Evolutionary conservation across 1,140 invertebrate genomes (phyloP), one percentile per base, ranked within the genome.

Genomic region (Drosophila albomicans): DNA sequence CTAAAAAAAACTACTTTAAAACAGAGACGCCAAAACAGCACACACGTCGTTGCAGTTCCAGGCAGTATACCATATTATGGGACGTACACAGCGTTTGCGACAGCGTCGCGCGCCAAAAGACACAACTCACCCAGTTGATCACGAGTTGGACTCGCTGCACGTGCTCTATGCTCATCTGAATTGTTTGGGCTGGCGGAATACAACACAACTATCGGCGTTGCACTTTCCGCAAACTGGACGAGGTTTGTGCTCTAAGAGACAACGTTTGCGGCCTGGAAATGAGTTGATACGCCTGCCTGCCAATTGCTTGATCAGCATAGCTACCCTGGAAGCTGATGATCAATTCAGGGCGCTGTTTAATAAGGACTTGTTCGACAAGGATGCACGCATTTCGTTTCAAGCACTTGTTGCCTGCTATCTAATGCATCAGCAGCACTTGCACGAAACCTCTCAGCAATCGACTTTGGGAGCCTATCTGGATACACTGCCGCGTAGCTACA

Each of bases 321-420:
- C 48, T 1, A 91, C 88, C 0, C 8, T 93, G 13, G 91, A 92
- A 13, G 45, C 78, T 11, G 88, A 92, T 63, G 30, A 70, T 0
- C 15, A 59, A 0, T 93, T 93, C 10, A 85, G 81, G 54, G 25
- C 32, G 3, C 52, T 91, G 7, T 92, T 92, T n/a, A 54, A 79
- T 28, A 63, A 65, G 13, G 61, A 78, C 1, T 20, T 74, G 2
- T 81, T 91, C 43, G 69, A 79, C 57, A 79, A 78, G 57, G 78
- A 91, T 11, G 64, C 75, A 3, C 73, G 91, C 56, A 88, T 94
- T 78, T 84, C 78, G 54, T 93, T 94, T 16, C 94, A 95, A 62
- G 93, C 93, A 38, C 69, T 95, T 1, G 77, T 96, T 25, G 92
- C 95, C n/a, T 79, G 94, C n/a, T 96, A 96, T 91, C 76, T 96